These are phyloP conservation scores for Halotydeus destructor DNA, from an alignment of 1,140 invertebrate genomes.

Conservation along the genomic window DNA sequence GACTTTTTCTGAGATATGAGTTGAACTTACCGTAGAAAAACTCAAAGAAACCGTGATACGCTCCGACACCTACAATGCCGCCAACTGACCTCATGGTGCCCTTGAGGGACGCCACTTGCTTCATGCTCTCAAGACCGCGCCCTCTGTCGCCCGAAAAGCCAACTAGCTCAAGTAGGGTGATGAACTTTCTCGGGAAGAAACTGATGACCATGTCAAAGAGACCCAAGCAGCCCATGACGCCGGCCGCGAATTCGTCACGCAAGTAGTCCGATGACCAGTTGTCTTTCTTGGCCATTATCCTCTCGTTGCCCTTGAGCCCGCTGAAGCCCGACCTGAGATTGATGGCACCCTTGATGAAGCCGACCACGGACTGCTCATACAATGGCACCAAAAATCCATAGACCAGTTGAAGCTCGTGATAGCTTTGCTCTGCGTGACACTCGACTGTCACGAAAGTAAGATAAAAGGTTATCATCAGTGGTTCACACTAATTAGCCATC, in stretches of 20 bases:
- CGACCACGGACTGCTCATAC: slow-evolving; percentile 79
- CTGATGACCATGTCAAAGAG: slow-evolving; percentile 72
- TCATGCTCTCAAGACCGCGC: slow-evolving; percentile 48
- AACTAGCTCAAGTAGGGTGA: slow-evolving; percentile 77
- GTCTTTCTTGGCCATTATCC: too few species aligned
- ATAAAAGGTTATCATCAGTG: too few species aligned
- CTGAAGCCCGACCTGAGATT: slow-evolving; percentile 60
- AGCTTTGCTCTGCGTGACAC: slow-evolving; percentile 82
- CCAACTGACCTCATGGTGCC: slow-evolving; percentile 39
- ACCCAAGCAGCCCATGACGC: slow-evolving; percentile 3
- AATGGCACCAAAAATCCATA: slow-evolving; percentile 74
- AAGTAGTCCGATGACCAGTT: slow-evolving; percentile 79
- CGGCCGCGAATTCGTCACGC: slow-evolving; percentile 24
- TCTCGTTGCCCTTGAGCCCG: slow-evolving; percentile 47
- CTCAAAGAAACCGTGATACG: slow-evolving; percentile 59
- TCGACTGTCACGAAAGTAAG: slow-evolving; percentile 37
- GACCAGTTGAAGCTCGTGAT: slow-evolving; percentile 68
- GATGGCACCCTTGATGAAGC: slow-evolving; percentile 76
- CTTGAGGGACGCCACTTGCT: too few species aligned
- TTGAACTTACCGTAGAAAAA: slow-evolving; percentile 56
- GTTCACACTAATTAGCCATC: too few species aligned
- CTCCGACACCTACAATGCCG: slow-evolving; percentile 61
- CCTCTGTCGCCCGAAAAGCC: slow-evolving; percentile 81
- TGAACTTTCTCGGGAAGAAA: slow-evolving; percentile 55
- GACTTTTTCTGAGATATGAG: too few species aligned